These are phyloP conservation scores for Pammene fasciana DNA, from an alignment of 2,888 invertebrate species.

Conservation along the genomic window DNA sequence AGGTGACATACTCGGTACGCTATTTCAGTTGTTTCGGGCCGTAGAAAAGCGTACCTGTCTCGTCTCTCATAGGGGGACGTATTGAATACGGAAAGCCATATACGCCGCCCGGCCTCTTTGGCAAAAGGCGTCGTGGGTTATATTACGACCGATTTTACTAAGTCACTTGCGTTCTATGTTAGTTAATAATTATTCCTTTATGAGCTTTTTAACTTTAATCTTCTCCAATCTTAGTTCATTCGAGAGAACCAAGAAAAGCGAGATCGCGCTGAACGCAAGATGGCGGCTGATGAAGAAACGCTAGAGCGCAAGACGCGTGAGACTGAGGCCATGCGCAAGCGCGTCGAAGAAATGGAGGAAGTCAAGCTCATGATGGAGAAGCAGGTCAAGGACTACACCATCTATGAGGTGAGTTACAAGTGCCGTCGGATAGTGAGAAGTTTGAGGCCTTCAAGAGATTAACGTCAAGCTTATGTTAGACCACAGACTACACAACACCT, in stretches of 20 bases:
- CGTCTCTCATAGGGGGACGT: too few species aligned
- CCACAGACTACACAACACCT: too few species aligned
- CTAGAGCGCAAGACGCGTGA: constrained; percentile 76
- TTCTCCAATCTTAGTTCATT: constrained; percentile 74
- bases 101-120: too few species aligned
- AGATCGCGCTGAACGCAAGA: constrained; percentile 84
- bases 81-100: too few species aligned
- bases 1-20: too few species aligned
- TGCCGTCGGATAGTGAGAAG: not conserved
- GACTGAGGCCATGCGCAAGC: constrained; percentile 76
- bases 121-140: too few species aligned
- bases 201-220: not conserved
- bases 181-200: too few species aligned
- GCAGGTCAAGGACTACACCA: constrained; percentile 82
- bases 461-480: constrained; percentile 83
- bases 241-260: constrained; percentile 86
- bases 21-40: too few species aligned
- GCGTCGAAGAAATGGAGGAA: constrained; percentile 75
- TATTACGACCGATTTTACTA: too few species aligned
- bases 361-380: constrained; percentile 82
- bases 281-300: constrained; percentile 79
- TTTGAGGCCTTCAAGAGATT: constrained; percentile 65
- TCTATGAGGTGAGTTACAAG: constrained; percentile 76
- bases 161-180: too few species aligned
- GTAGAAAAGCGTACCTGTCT: too few species aligned